Conservation (phyloP, 2,797 vertebrate genomes). For the Propithecus deckenii region DNA sequence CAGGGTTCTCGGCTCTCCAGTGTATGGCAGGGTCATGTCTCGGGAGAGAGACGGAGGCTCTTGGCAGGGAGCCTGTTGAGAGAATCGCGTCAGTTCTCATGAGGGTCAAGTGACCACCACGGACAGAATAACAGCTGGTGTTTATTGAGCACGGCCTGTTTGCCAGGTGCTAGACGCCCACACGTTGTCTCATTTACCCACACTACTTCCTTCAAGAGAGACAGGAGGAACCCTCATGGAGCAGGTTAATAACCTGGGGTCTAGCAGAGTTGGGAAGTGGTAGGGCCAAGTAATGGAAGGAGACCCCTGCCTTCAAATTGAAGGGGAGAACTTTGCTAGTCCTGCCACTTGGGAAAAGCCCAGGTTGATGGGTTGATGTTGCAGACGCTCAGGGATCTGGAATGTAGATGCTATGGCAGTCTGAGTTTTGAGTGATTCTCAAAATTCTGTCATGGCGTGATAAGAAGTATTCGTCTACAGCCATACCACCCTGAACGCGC, state of each 20-base stretch:
- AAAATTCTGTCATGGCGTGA: neutral
- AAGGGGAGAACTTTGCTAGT: neutral
- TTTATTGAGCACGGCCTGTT: too few relatives aligned
- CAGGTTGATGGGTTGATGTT: neutral
- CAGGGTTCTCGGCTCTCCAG: neutral
- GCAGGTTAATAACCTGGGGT: neutral
- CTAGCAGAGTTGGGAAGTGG: neutral
- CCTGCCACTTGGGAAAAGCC: neutral
- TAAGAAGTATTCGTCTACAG: neutral
- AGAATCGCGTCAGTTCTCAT: neutral
- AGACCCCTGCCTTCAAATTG: neutral
- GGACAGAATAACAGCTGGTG: neutral
- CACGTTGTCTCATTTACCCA: neutral
- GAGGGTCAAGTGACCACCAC: neutral
- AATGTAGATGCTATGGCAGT: neutral
- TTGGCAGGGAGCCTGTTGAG: neutral
- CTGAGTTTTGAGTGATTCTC: neutral
- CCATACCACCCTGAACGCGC: too few relatives aligned
- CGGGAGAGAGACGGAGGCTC: neutral
- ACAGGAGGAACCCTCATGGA: neutral
- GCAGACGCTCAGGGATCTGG: neutral
- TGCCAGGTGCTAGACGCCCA: too few relatives aligned
- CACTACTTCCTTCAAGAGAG: neutral
- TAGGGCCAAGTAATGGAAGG: neutral
- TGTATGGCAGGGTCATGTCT: neutral